A percentile compares a stretch with the other conserved stretches of the same genome.
Conservation (phyloP, 53 echinoderm and acorn worm genomes). For the Holothuria leucospilota region DNA sequence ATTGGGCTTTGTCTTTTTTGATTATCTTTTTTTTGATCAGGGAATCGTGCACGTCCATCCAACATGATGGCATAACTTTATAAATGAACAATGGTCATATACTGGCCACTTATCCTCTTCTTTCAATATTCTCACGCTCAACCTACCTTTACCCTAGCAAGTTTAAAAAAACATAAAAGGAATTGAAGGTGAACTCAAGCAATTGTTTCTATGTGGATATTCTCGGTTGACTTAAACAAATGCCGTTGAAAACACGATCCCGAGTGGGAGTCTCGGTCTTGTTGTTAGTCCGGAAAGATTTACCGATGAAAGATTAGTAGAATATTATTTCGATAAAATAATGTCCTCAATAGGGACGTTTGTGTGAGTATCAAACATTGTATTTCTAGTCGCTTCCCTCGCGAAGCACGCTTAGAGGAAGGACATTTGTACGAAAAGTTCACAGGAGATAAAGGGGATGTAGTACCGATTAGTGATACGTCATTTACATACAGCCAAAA, state of each 20-base stretch:
- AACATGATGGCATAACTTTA: background rate
- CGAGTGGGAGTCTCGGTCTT: background rate
- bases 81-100: background rate
- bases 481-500: too few relatives aligned
- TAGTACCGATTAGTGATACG: too few relatives aligned
- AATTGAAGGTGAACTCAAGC: background rate
- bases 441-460: too few relatives aligned
- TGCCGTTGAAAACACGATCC: background rate
- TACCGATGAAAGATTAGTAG: too few relatives aligned
- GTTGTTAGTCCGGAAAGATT: too few relatives aligned
- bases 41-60: background rate
- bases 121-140: conserved; percentile 3
- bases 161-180: background rate
- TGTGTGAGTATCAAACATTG: too few relatives aligned
- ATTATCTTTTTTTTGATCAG: background rate
- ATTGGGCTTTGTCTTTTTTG: background rate
- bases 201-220: background rate
- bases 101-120: background rate
- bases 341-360: too few relatives aligned
- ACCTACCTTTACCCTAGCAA: background rate
- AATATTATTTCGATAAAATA: too few relatives aligned
- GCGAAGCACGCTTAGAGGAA: too few relatives aligned
- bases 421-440: too few relatives aligned
- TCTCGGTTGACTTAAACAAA: background rate
- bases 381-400: too few relatives aligned